Percentiles rank a stretch among this genome's conserved stretches.
phyloP scores from a whole-genome alignment of 2,888 invertebrate species.

The Anodontia alba region DNA sequence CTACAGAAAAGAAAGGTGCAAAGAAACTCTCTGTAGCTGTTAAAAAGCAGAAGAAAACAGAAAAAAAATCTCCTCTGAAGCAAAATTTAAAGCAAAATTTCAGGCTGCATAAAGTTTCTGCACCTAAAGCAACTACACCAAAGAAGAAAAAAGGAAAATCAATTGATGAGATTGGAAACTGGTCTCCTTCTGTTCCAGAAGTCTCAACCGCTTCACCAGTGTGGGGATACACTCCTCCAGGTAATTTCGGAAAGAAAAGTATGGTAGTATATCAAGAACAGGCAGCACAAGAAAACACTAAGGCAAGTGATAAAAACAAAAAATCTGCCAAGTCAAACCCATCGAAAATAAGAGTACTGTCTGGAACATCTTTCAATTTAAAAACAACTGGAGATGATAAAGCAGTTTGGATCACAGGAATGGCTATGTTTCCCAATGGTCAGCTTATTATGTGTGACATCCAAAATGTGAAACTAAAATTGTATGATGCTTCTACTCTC shows the following conservation, averaged over 20 bases:
- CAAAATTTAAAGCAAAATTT: constrained; percentile 6
- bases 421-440: constrained; percentile 54
- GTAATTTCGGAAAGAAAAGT: constrained; percentile 6
- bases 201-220: neutral
- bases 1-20: neutral
- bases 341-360: constrained; percentile 9
- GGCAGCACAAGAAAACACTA: neutral
- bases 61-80: neutral
- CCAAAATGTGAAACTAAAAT: constrained; percentile 56
- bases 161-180: constrained; percentile 11
- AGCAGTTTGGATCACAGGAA: constrained; percentile 58
- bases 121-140: constrained; percentile 5
- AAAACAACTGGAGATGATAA: constrained; percentile 31
- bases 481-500: constrained; percentile 28
- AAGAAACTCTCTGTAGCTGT: neutral
- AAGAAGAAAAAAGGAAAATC: constrained; percentile 6
- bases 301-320: neutral
- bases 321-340: neutral
- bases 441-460: constrained; percentile 56
- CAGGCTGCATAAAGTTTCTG: neutral
- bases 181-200: neutral
- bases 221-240: constrained; percentile 6
- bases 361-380: constrained; percentile 6
- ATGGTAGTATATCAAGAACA: neutral
- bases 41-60: neutral